Base-by-base conservation (phyloP, 2,113 vertebrate species). In the Catagonus wagneri region DNA sequence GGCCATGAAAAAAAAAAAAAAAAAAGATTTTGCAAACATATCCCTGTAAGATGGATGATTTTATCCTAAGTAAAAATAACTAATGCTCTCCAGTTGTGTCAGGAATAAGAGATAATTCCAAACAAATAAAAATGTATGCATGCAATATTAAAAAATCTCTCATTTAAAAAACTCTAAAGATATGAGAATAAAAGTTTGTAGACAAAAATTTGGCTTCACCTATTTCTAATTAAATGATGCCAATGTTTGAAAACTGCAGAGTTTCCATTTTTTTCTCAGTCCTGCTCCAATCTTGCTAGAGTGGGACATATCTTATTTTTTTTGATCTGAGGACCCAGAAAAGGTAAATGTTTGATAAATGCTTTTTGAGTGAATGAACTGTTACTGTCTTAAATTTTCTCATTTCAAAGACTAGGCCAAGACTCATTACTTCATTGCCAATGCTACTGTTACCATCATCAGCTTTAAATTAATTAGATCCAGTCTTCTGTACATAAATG, bases 391-490 rank as follows among this genome's bases (percentile, higher is more conserved):
- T 94, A 85, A 71, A 50, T 89, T 86, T 90, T 72, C 69, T 96
- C 58, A 84, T 87, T 90, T 96, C 69, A 92, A 86, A 78, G 58
- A 74, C 22, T 39, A 92, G 14, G 58, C 1, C 61, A 69, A 74
- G 72, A 84, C 25, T 89, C 68, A 92, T 86, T 83, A 68, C 9
- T 90, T 95, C 36, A 90, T 83, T 88, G 88, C 56, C 52, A 60
- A 32, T 78, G 22, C 34, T 94, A 63, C 20, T 92, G 75, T 74
- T 74, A 94, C 60, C 61, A 60, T 68, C 71, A 81, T 63, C 79
- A 78, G 32, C 32, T 92, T 95, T 25, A 94, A 94, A 96, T 97
- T 94, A 96, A 94, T 95, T 79, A 72, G 32, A 15, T 78, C 65
- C 29, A 89, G 50, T 83, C 22, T 72, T 96, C 32, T 78, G 12